Percentiles rank a stretch among this genome's conserved stretches.
phyloP scores from a whole-genome alignment of 2,797 vertebrate genomes.

The Hypotaenidia okinawae region DNA sequence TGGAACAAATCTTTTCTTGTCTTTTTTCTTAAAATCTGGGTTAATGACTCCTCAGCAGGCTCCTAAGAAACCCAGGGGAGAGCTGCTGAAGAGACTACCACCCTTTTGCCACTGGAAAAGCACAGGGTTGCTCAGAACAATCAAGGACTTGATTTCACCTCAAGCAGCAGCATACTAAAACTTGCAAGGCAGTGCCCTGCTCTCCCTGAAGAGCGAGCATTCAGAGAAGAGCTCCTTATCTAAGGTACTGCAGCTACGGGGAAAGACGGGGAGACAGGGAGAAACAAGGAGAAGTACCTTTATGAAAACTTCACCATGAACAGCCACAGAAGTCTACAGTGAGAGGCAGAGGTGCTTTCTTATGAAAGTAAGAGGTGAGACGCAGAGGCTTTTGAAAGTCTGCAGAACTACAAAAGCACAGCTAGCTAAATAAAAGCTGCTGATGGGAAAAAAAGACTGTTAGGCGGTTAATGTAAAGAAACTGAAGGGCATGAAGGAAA shows the following conservation, averaged over 20 bases:
- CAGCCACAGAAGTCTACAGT: not conserved
- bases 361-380: not conserved
- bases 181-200: not conserved
- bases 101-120: not conserved
- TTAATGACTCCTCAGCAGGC: not conserved
- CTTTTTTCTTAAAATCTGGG: not conserved
- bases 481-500: constrained; percentile 10
- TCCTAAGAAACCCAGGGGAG: not conserved
- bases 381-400: not conserved
- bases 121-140: not conserved
- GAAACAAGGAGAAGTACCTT: not conserved
- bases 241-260: not conserved
- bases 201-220: not conserved
- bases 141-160: not conserved
- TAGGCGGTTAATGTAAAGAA: constrained; percentile 8
- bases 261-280: not conserved
- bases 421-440: not conserved
- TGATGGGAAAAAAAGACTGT: not conserved
- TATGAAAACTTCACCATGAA: not conserved
- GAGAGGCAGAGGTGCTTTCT: not conserved
- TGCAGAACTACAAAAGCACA: constrained; percentile 13
- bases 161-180: not conserved
- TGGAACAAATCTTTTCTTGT: not conserved
- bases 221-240: not conserved
- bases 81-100: not conserved